These are phyloP conservation scores for Rhodinocichla rosea DNA, from an alignment of 2,113 vertebrate species.

Conservation along the genomic window DNA sequence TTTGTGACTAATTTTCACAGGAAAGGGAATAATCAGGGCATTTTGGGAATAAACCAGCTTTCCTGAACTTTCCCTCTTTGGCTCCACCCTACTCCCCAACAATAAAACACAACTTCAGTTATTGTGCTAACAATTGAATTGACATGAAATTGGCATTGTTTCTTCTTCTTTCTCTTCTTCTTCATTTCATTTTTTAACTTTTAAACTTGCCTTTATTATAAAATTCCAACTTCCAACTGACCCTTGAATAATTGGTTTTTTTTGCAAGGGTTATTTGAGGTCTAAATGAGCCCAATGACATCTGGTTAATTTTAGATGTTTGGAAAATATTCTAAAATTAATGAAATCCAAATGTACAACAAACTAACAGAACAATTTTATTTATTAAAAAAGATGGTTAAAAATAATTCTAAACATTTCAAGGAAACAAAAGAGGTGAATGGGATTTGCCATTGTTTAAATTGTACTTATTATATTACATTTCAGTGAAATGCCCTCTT, in stretches of 20 bases:
- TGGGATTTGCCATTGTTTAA: constrained; percentile 63
- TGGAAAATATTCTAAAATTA: constrained; percentile 72
- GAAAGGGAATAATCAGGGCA: neutral
- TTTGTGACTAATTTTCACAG: neutral
- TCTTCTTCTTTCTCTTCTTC: constrained; percentile 35
- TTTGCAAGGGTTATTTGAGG: constrained; percentile 73
- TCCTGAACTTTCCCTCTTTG: neutral
- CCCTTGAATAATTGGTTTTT: constrained; percentile 73
- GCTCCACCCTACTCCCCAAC: neutral
- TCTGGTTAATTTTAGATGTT: constrained; percentile 77
- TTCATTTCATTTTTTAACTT: constrained; percentile 33
- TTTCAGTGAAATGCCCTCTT: constrained; percentile 53
- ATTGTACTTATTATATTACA: constrained; percentile 65
- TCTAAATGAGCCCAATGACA: constrained; percentile 71
- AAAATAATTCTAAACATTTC: constrained; percentile 69
- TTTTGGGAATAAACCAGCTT: constrained; percentile 42
- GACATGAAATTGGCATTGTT: constrained; percentile 25
- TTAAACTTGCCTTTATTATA: constrained; percentile 63
- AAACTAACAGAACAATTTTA: constrained; percentile 72
- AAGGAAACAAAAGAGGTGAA: constrained; percentile 64
- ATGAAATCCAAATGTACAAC: constrained; percentile 74
- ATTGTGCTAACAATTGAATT: neutral
- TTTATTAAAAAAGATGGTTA: constrained; percentile 61
- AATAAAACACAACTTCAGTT: neutral
- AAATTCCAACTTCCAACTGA: constrained; percentile 69